A percentile compares a stretch with the other conserved stretches of the same genome.
Conservation (phyloP, 2,797 vertebrate genomes). For the Bradypodion pumilum region DNA sequence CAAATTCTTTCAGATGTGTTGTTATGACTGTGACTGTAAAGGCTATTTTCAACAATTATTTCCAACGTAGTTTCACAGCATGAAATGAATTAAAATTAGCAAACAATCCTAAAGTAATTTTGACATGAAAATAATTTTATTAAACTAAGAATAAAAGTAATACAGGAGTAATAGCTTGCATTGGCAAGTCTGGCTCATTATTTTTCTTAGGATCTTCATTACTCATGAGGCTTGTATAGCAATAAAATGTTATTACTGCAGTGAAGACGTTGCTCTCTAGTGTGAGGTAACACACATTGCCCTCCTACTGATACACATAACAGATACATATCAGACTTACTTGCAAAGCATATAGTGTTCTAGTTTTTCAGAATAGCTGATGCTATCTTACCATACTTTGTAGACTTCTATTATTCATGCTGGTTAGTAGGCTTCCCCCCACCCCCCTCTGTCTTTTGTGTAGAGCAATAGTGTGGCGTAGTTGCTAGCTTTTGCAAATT, state of each 20-base stretch:
- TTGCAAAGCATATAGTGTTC: neutral
- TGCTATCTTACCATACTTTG: neutral
- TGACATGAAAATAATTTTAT: no score
- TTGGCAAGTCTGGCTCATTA: neutral
- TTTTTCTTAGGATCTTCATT: neutral
- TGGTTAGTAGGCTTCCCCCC: no score
- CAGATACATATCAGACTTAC: neutral
- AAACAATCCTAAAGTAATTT: no score
- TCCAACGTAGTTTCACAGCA: neutral
- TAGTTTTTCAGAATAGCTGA: neutral
- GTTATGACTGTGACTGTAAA: no score
- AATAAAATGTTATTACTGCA: conserved; percentile 3
- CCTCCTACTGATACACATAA: neutral
- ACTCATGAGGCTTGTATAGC: neutral
- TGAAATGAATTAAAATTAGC: neutral
- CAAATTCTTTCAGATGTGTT: no score
- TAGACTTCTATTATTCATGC: neutral
- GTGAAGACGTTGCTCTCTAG: neutral
- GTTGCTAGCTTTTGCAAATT: neutral
- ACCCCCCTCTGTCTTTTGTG: no score
- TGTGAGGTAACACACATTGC: neutral
- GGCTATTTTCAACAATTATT: neutral
- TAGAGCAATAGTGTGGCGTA: neutral
- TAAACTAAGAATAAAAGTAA: neutral
- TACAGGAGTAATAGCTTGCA: neutral